Base-by-base conservation (phyloP, 1,140 invertebrate genomes). In the Drosophila prosaltans region DNA sequence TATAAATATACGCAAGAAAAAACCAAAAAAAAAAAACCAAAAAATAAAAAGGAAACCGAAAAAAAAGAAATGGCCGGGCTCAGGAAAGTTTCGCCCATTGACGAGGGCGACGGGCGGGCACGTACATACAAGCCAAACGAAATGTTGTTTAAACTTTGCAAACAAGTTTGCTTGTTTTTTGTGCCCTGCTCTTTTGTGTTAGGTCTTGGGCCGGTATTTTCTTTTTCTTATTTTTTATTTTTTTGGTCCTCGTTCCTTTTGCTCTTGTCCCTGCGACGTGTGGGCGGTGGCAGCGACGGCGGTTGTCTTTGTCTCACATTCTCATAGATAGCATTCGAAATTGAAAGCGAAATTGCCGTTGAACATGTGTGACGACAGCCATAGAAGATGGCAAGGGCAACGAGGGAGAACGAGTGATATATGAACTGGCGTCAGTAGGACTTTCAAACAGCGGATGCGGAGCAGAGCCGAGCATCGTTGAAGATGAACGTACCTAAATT, bases 131-230 rank as follows among this genome's bases (percentile, higher is more conserved):
- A 81, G 66, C 65, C 67, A 80, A 81, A 77, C 74, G 71, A 88
- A 84, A 89, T 89, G 84, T 89, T 89, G 80, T 88, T 88, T 88
- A 88, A 88, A 88, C 84, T 88, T 89, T 88, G 84, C 84, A 89
- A 88, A 88, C 83, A 88, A 88, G 77, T 84, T 83, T 89, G 84
- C 80, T 80, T 84, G 80, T 83, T 72, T 67, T 78, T 85, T 74
- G 48, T 71, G 61, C 43, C 32, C 62, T 70, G 41, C 43, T 72
- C 48, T 72, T 73, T 74, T 78, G 72, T 74, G 51, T 71, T 74
- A 54, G 41, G 76, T 72, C 72, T 72, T 76, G 26, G 26, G 58
- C 36, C 69, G 68, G 66, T 68, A 54, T 65, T 55, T 67, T 11
- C 11, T 57, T 61, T 66, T 70, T 64, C 28, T 30, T 16, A 51